These are phyloP conservation scores for Sinocyclocheilus grahami DNA, from an alignment of 2,113 vertebrate species.

Conservation along the genomic window DNA sequence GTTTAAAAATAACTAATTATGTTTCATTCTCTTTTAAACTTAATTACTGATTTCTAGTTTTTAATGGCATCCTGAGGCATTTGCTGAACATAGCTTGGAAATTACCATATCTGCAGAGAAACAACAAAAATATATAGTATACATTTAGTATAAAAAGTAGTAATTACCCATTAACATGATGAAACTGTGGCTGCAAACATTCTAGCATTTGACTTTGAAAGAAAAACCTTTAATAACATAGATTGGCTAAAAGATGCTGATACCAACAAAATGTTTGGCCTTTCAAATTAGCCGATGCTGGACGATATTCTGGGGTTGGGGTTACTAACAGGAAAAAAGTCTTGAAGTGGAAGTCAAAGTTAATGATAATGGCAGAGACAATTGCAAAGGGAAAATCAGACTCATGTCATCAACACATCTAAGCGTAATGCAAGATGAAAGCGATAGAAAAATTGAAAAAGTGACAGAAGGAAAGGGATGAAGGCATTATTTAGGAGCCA, in stretches of 20 bases:
- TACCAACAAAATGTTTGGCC: not conserved
- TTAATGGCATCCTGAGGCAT: not conserved
- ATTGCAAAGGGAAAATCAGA: conserved; percentile 20
- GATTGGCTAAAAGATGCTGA: not conserved
- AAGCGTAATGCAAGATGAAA: conserved; percentile 31
- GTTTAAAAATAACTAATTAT: not conserved
- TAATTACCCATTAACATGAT: not conserved
- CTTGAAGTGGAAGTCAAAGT: conserved; percentile 10
- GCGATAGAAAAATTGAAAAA: not conserved
- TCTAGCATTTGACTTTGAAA: not conserved
- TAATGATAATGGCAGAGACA: conserved; percentile 16
- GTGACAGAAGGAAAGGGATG: not conserved
- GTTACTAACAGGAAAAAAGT: not conserved
- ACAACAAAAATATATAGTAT: not conserved
- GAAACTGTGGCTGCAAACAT: conserved; percentile 1
- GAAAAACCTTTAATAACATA: not conserved
- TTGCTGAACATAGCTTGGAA: not conserved
- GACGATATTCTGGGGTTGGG: not conserved
- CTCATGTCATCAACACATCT: conserved; percentile 20
- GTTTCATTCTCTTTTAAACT: not conserved
- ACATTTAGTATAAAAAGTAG: not conserved
- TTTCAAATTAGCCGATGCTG: not conserved
- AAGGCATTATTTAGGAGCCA: conserved; percentile 22
- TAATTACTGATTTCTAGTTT: not conserved
- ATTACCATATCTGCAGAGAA: not conserved